Evolutionary conservation across 2,113 vertebrate genomes (phyloP).

Genomic region (Siniperca chuatsi): DNA sequence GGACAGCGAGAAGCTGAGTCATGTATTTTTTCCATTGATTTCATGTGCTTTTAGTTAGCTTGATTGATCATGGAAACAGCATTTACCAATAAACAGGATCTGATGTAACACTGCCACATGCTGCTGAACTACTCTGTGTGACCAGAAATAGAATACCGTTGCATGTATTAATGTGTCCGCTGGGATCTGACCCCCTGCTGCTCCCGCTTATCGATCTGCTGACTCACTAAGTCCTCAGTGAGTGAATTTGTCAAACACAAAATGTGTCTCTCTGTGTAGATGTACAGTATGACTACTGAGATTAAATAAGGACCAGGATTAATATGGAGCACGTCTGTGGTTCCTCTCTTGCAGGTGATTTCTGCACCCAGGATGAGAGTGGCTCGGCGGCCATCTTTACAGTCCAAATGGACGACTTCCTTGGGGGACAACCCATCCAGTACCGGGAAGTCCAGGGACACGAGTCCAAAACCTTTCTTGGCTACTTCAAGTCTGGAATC

Average conservation of each 20-base stretch:
- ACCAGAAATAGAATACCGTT: slow-evolving; percentile 24
- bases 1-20: background rate
- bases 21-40: slow-evolving; percentile 33
- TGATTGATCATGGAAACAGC: slow-evolving; percentile 51
- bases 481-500: slow-evolving; percentile 97
- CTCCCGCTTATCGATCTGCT: slow-evolving; percentile 13
- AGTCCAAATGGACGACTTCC: slow-evolving; percentile 95
- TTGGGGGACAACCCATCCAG: slow-evolving; percentile 93
- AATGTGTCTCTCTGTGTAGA: background rate
- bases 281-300: background rate
- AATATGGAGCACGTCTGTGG: background rate
- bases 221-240: background rate
- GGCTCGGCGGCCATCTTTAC: slow-evolving; percentile 97
- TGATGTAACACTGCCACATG: slow-evolving; percentile 38
- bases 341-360: slow-evolving; percentile 84
- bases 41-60: slow-evolving; percentile 24
- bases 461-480: slow-evolving; percentile 92
- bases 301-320: background rate
- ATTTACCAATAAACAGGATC: slow-evolving; percentile 44
- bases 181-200: background rate
- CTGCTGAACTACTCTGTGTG: background rate
- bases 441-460: slow-evolving; percentile 94
- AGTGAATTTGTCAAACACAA: background rate
- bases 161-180: slow-evolving; percentile 11
- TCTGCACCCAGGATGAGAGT: slow-evolving; percentile 95